Percentiles rank a stretch among this genome's conserved stretches.
phyloP scores from a whole-genome alignment of 2,888 invertebrate genomes.

The Erebia palarica region DNA sequence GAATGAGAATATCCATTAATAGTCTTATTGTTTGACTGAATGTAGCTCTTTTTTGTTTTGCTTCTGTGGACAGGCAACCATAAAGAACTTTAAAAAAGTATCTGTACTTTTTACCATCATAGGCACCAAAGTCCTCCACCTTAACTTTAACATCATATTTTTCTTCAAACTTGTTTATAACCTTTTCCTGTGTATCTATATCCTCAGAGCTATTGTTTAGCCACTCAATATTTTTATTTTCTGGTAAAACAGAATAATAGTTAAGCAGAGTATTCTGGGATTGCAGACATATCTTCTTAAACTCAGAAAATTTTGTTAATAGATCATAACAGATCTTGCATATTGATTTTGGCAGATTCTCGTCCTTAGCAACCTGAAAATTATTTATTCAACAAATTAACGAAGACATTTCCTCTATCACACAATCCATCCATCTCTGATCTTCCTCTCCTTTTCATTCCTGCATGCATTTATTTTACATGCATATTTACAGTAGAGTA shows the following conservation, averaged over 20 bases:
- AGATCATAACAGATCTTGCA: slow-evolving; percentile 64
- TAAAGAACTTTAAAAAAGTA: not conserved
- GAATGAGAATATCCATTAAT: no score
- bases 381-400: not conserved
- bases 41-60: no score
- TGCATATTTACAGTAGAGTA: no score
- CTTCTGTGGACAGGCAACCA: not conserved
- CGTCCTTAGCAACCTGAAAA: slow-evolving; percentile 60
- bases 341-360: slow-evolving; percentile 62
- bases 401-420: no score
- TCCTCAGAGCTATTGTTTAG: not conserved
- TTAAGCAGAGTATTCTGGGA: slow-evolving; percentile 59
- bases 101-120: slow-evolving; percentile 22
- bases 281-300: slow-evolving; percentile 67
- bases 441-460: no score
- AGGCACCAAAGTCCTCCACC: slow-evolving; percentile 19
- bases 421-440: no score
- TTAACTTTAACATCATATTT: slow-evolving; percentile 17
- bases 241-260: slow-evolving; percentile 16
- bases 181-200: not conserved
- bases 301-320: slow-evolving; percentile 59
- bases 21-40: no score
- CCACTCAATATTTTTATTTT: slow-evolving; percentile 19
- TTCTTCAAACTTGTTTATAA: not conserved
- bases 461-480: no score